phyloP scores from a whole-genome alignment of 2,888 invertebrate genomes.

The Chelonus formosanus region DNA sequence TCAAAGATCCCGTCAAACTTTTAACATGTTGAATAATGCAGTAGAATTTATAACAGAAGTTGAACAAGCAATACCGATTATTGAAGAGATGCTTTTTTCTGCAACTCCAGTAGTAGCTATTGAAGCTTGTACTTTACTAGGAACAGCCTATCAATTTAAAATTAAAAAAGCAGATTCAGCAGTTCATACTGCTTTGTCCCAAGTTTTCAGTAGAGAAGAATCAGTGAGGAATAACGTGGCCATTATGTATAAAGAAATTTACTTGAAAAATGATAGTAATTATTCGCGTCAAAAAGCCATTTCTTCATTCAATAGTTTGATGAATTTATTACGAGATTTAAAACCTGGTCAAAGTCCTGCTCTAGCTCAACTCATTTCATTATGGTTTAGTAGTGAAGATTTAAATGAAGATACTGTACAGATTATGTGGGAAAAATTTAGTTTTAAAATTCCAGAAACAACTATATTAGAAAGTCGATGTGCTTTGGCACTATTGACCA shows the following conservation, averaged over 20 bases:
- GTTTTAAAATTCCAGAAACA: conserved; percentile 76
- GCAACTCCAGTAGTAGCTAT: conserved; percentile 81
- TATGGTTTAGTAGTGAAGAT: conserved; percentile 52
- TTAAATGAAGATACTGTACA: conserved; percentile 62
- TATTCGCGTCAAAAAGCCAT: conserved; percentile 51
- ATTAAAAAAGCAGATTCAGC: conserved; percentile 78
- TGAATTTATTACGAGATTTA: conserved; percentile 52
- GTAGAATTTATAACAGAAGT: conserved; percentile 67
- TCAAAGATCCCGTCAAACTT: conserved; percentile 57
- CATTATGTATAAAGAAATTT: conserved; percentile 56
- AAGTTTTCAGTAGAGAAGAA: conserved; percentile 56
- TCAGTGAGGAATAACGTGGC: conserved; percentile 58
- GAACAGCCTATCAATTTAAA: conserved; percentile 80
- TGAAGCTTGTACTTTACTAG: conserved; percentile 90
- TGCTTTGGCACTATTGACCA: conserved; percentile 79
- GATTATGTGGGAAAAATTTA: conserved; percentile 86
- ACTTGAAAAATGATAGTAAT: conserved; percentile 46
- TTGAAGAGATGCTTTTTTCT: conserved; percentile 78
- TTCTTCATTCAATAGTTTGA: conserved; percentile 48
- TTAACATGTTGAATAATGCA: conserved; percentile 67
- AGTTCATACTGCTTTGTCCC: conserved; percentile 56
- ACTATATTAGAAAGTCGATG: conserved; percentile 77
- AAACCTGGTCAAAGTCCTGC: conserved; percentile 56
- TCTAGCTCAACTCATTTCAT: conserved; percentile 49
- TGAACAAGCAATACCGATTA: conserved; percentile 70